phyloP scores from a whole-genome alignment of 2,888 invertebrate genomes.

The Apantesis nais region DNA sequence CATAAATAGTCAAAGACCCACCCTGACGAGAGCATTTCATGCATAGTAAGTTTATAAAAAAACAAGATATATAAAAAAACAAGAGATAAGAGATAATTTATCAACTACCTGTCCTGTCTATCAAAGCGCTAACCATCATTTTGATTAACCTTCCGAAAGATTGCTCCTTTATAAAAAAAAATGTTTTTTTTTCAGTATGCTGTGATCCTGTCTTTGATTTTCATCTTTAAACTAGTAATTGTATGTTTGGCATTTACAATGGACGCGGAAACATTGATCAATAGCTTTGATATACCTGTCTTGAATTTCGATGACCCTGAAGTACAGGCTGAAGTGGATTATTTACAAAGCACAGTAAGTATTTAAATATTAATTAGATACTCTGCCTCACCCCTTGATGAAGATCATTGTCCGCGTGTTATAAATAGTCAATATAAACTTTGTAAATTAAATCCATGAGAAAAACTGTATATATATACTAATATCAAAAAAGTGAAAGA shows the following conservation, averaged over 20 bases:
- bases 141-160: neutral
- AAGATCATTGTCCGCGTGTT: neutral
- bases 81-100: no score
- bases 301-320: slow-evolving; percentile 65
- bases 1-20: no score
- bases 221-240: slow-evolving; percentile 67
- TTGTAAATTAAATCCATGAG: no score
- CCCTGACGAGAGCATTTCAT: no score
- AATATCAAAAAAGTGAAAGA: neutral
- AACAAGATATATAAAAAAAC: no score
- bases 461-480: neutral
- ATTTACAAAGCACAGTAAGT: slow-evolving; percentile 68
- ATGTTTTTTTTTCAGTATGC: slow-evolving; percentile 69
- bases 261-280: slow-evolving; percentile 51
- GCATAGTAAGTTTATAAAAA: no score
- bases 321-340: slow-evolving; percentile 68
- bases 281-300: slow-evolving; percentile 66
- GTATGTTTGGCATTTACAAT: slow-evolving; percentile 72
- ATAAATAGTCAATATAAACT: no score
- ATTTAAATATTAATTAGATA: neutral
- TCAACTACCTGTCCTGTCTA: neutral
- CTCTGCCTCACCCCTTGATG: neutral
- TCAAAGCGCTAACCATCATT: neutral
- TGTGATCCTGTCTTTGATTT: slow-evolving; percentile 62
- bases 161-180: neutral